Evolutionary conservation across 1,140 invertebrate genomes (phyloP), one percentile per base, ranked within the genome.

Genomic region (Eupristina koningsbergeri): DNA sequence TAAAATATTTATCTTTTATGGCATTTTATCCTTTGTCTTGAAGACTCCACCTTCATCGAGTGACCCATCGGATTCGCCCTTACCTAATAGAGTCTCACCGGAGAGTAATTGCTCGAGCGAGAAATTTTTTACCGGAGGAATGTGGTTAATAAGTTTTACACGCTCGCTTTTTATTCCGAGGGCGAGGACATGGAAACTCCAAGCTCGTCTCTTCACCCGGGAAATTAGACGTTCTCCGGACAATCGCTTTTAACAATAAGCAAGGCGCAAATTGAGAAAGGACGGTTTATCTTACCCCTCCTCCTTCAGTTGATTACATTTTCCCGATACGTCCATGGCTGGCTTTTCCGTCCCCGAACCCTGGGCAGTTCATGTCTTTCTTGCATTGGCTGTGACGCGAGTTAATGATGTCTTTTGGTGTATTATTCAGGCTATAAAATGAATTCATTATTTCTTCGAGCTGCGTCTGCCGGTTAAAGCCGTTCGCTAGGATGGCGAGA

Each of bases 341-440:
- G 11, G 9, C 50, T 53, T 17, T 53, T n/a, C n/a, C n/a, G n/a
- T n/a, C n/a, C n/a, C n/a, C n/a, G n/a, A n/a, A n/a, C n/a, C n/a
- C n/a, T n/a, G n/a, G n/a, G n/a, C n/a, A n/a, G n/a, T n/a, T 8
- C 11, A 58, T 58, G 19, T 58, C 53, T 26, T 58, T 63, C 6
- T 31, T 50, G 78, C 39, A 36, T 41, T 79, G 36, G 53, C 63
- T 63, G 39, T 31, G 41, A 58, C 3, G 29, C 47, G 77, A 79
- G 79, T 64, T 81, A 81, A 81, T 75, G 80, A 81, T 47, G 80
- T 75, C 74, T 75, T 63, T 71, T 77, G 31, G 81, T 69, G 69
- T 83, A 69, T 83, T 45, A 61, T 39, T 19, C 63, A 31, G 34
- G 3, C 74, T 45, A 61, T 75, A 74, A 82, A 75, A 45, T 41